Base-by-base conservation (phyloP, 2,113 vertebrate species). In the Aythya baeri region DNA sequence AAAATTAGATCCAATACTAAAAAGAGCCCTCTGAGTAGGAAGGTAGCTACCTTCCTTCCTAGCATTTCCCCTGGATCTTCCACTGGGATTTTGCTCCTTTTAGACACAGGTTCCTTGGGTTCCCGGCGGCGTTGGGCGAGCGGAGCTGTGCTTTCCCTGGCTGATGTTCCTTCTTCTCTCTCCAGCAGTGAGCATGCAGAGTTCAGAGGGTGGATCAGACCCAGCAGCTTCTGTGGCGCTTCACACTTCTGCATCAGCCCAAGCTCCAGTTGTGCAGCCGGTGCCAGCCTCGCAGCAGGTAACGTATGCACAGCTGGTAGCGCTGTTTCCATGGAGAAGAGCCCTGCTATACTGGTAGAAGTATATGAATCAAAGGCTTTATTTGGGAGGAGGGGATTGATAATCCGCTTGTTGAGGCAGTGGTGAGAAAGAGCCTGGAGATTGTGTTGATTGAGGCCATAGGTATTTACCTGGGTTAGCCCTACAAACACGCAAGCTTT, bases 251-350 rank as follows among this genome's bases (percentile, higher is more conserved):
- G 98, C 98, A 8, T 97, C 99, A 11, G 97, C 98, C 75, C 99
- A 98, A 89, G 99, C 99, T 1, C 99, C 99, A 0, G 99, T 99
- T 38, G 99, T 99, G 84, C 99, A 99, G 97, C 98, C 99, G 0
- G 99, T 99, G 76, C 99, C 99, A 34, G 98, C 99, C 3, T 99
- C 99, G 4, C 99, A 99, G 89, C 99, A 99, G 99, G 99, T 99
- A 98, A 96, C 3, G 34, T 72, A 44, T 5, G 57, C 89, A 6
- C 89, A 55, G 73, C 88, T 68, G 84, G 90, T 66, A 38, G 29
- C 58, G 86, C 80, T 6, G 79, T 80, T 85, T 49, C 32, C 83
- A 57, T 91, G 77, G 75, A 81, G 54, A 89, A 34, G 9, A 38
- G 58, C n/a, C 83, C 71, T 52, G 21, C 3, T 94, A 61, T 54